A percentile compares a stretch with the other conserved stretches of the same genome.
Conservation (phyloP, 37 sponge, comb jelly and placozoan species). For the Theonella swinhoei region DNA sequence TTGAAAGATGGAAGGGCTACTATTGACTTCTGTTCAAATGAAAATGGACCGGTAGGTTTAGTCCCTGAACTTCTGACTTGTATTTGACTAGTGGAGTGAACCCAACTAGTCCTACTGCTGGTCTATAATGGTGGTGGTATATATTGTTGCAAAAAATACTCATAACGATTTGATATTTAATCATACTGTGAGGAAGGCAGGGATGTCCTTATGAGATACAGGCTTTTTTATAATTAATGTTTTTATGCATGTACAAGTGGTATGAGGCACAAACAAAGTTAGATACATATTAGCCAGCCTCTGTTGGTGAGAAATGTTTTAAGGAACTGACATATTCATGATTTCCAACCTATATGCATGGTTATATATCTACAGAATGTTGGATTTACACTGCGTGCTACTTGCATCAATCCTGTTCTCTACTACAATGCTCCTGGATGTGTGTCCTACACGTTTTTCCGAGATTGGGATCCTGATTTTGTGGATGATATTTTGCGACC, state of each 20-base stretch:
- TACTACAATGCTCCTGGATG: not conserved
- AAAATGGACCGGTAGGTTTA: not conserved
- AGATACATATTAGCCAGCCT: no score
- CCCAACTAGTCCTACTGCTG: constrained; percentile 21
- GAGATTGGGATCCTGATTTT: not conserved
- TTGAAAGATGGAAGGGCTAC: not conserved
- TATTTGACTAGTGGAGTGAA: no score
- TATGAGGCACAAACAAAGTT: no score
- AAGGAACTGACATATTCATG: no score
- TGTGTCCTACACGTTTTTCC: not conserved
- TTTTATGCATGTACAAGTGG: no score
- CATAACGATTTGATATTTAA: not conserved
- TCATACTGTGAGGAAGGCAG: no score
- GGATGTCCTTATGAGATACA: no score
- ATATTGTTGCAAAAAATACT: not conserved
- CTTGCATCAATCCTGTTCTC: not conserved
- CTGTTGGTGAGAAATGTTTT: no score
- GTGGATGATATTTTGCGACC: not conserved
- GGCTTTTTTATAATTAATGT: no score
- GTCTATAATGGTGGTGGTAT: not conserved
- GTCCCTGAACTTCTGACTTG: no score
- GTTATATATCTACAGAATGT: no score
- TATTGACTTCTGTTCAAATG: not conserved
- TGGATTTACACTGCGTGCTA: not conserved
- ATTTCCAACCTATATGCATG: no score